Percentiles rank a stretch among this genome's conserved stretches.
Evolutionary conservation across 2,888 invertebrate species (phyloP).

Genomic region (Lasioglossum lativentre): DNA sequence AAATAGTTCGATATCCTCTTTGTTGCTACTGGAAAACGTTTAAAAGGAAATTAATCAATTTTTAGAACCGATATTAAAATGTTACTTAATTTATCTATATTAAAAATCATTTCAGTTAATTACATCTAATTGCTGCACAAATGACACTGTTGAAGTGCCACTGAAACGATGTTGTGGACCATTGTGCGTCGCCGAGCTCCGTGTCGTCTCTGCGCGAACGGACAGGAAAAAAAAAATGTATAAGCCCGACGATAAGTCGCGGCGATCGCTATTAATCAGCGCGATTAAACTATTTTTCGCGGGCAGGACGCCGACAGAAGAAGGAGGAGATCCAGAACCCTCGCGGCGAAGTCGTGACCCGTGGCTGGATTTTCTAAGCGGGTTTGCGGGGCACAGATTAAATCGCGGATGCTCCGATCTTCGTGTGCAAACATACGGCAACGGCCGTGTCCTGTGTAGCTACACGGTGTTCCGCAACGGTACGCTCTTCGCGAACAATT

Average conservation of each 20-base stretch:
- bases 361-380: slow-evolving; percentile 46
- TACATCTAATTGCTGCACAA: no score
- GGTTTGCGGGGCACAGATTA: slow-evolving; percentile 58
- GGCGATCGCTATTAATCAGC: slow-evolving; percentile 74
- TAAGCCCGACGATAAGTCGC: slow-evolving; percentile 67
- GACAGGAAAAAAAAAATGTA: not conserved
- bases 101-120: no score
- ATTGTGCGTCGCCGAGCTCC: not conserved
- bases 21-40: no score
- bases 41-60: no score
- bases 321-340: slow-evolving; percentile 16
- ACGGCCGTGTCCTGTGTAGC: slow-evolving; percentile 40
- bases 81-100: no score
- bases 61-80: no score
- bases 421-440: slow-evolving; percentile 52
- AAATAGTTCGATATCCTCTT: no score
- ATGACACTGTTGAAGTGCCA: no score
- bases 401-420: slow-evolving; percentile 57
- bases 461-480: slow-evolving; percentile 59
- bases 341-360: slow-evolving; percentile 49
- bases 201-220: slow-evolving; percentile 64
- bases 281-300: slow-evolving; percentile 70
- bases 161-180: no score
- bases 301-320: slow-evolving; percentile 26
- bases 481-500: slow-evolving; percentile 49